These are phyloP conservation scores for Zaprionus ghesquierei DNA, from an alignment of 1,140 invertebrate species.

Conservation along the genomic window DNA sequence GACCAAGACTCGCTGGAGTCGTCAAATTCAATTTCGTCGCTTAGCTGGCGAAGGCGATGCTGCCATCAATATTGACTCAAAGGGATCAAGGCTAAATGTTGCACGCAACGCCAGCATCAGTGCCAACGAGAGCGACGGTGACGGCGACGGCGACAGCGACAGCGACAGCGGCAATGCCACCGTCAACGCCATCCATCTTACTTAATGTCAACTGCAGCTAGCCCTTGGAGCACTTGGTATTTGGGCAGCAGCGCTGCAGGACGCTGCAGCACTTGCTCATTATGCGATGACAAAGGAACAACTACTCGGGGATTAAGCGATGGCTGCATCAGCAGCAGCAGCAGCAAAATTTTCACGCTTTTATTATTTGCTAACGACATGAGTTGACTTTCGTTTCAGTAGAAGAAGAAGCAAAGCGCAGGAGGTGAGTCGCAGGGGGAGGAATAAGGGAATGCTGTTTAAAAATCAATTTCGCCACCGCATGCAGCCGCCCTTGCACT, in stretches of 20 bases:
- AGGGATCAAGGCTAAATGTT: slow-evolving; percentile 75
- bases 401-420: background rate
- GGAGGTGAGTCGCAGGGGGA: background rate
- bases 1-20: slow-evolving; percentile 47
- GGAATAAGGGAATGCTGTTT: slow-evolving; percentile 53
- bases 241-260: background rate
- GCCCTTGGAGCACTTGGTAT: slow-evolving; percentile 1
- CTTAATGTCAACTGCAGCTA: slow-evolving; percentile 75
- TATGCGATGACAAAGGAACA: slow-evolving; percentile 76
- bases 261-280: slow-evolving; percentile 56
- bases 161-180: slow-evolving; percentile 54
- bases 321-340: slow-evolving; percentile 16
- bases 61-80: slow-evolving; percentile 73
- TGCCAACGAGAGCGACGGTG: too few species aligned
- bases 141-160: too few species aligned
- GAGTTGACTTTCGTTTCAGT: slow-evolving; percentile 20
- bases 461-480: slow-evolving; percentile 73
- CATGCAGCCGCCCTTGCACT: slow-evolving; percentile 47
- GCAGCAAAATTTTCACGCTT: slow-evolving; percentile 54
- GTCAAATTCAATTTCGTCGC: slow-evolving; percentile 64
- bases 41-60: slow-evolving; percentile 23
- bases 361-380: slow-evolving; percentile 79
- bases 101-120: slow-evolving; percentile 61
- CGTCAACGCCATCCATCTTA: slow-evolving; percentile 74
- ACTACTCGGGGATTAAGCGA: slow-evolving; percentile 44